These are phyloP conservation scores for Eretmocerus hayati DNA, from an alignment of 2,888 invertebrate genomes.

Conservation along the genomic window DNA sequence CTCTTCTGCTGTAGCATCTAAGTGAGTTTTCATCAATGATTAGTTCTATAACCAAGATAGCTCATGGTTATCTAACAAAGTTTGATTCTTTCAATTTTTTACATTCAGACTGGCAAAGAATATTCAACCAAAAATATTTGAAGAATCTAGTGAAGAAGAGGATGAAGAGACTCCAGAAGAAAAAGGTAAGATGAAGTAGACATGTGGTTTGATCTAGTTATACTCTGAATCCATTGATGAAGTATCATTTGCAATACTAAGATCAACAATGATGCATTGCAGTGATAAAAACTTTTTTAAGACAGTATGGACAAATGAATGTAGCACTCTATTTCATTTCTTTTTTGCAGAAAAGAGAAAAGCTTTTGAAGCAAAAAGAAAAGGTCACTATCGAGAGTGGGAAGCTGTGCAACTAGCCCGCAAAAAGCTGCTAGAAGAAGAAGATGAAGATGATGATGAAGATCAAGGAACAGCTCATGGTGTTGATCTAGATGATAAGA, in stretches of 20 bases:
- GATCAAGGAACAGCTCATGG: too few species aligned
- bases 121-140: conserved; percentile 48
- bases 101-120: conserved; percentile 43
- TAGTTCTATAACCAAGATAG: background rate
- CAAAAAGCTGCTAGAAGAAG: conserved; percentile 84
- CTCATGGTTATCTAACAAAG: background rate
- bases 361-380: conserved; percentile 87
- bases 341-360: conserved; percentile 56
- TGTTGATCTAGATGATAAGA: conserved; percentile 22
- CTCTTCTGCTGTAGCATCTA: conserved; percentile 70
- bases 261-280: too few species aligned
- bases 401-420: conserved; percentile 88
- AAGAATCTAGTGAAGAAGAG: conserved; percentile 44
- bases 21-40: conserved; percentile 52
- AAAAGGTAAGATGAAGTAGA: conserved; percentile 36
- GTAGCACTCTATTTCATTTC: conserved; percentile 5
- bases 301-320: too few species aligned
- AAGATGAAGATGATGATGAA: conserved; percentile 66
- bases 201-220: background rate
- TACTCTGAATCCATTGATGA: background rate
- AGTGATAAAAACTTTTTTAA: too few species aligned
- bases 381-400: conserved; percentile 97
- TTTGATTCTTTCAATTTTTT: background rate
- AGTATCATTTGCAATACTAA: too few species aligned
- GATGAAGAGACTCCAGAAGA: conserved; percentile 51